Percentiles rank a stretch among this genome's conserved stretches.
phyloP scores from a whole-genome alignment of 2,113 vertebrate species.

The human (Homo sapiens) region DNA sequence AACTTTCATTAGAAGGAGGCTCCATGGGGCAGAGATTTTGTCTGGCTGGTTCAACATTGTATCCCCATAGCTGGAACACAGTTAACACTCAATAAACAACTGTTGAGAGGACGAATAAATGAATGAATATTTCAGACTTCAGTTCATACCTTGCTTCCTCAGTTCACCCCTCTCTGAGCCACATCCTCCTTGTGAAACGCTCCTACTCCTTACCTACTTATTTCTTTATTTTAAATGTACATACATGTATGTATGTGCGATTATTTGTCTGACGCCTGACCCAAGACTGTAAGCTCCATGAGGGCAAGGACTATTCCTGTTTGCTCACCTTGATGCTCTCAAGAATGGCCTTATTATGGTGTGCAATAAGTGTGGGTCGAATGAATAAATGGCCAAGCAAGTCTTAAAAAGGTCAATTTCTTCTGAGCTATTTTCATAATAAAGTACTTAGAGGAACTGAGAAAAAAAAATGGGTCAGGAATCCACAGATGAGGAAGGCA shows the following conservation, averaged over 20 bases:
- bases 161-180: neutral
- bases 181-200: neutral
- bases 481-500: neutral
- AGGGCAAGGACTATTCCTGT: neutral
- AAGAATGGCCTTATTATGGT: too few species aligned
- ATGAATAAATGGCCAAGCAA: neutral
- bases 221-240: neutral
- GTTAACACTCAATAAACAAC: too few species aligned
- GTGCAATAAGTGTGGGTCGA: neutral
- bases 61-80: neutral
- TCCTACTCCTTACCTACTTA: neutral
- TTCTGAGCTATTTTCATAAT: slow-evolving; percentile 26
- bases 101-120: neutral
- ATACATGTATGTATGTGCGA: too few species aligned
- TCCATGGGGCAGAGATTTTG: neutral
- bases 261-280: neutral
- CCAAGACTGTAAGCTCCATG: neutral
- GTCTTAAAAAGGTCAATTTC: neutral
- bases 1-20: neutral
- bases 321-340: neutral
- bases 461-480: neutral
- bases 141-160: neutral
- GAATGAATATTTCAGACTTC: neutral
- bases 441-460: neutral
- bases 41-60: neutral